Evolutionary conservation across 2,888 invertebrate genomes (phyloP), one percentile per base, ranked within the genome.

Genomic region (Cheiracanthium punctorium): DNA sequence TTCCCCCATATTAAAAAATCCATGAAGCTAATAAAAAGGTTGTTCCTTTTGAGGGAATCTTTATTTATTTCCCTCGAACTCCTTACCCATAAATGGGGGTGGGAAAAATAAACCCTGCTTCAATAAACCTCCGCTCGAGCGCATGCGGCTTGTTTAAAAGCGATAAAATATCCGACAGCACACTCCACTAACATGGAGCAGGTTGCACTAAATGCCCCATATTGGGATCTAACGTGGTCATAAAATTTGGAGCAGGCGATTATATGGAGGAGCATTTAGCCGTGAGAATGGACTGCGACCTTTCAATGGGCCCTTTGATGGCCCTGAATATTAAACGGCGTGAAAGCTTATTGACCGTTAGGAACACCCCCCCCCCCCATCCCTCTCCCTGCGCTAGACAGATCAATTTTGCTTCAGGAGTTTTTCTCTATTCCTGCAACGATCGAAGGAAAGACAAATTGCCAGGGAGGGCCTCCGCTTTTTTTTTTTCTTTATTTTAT

Each of bases 281-380:
- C 37, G 67, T 20, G 28, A 79, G 65, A 85, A 85, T 85, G 52
- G 79, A 73, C 77, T 72, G 29, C 82, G 77, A 85, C 84, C 74
- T 80, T 80, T 80, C 64, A 58, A 80, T 48, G 33, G 80, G 24
- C 74, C 80, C 29, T 75, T 86, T 80, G 74, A 80, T 85, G 69
- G 85, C 80, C 74, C 85, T 80, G 85, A 80, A 84, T 84, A 84
- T 84, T 84, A 84, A 84, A 74, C 48, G 73, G 73, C 70, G 79
- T 70, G 82, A 82, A 82, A 75, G 75, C 82, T 76, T 82, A 82
- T 82, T 84, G 84, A 84, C 84, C 84, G 79, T 79, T 84, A 58
- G 72, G 52, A 76, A 69, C 67, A 72, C 43, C 30, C 30, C 76
- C 64, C n/a, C n/a, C n/a, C n/a, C n/a, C n/a, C n/a, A n/a, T n/a